Evolutionary conservation across 2,888 invertebrate species (phyloP), one percentile per base, ranked within the genome.

Genomic region (Chrysotoxum bicinctum): DNA sequence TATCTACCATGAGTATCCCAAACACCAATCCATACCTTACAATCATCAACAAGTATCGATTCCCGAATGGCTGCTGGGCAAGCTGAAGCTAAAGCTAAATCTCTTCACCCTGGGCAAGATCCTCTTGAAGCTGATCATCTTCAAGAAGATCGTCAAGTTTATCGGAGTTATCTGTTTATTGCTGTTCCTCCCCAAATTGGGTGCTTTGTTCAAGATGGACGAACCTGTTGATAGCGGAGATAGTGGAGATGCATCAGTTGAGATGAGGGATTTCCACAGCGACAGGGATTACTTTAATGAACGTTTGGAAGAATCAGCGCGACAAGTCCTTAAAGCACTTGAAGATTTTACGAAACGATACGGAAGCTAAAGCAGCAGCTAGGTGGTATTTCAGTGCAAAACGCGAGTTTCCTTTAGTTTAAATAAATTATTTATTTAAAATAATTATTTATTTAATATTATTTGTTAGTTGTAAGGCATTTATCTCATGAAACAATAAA

Each of bases 91-190:
- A 26, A 96, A 96, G 91, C 89, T 96, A 66, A 95, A 95, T 89
- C 93, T 96, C 1, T 93, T 95, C 81, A 95, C 96, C 0, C 91
- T 96, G 70, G 95, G 95, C 0, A 96, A 96, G 91, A 93, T 96
- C 77, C 89, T 96, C 75, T 91, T 96, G 40, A 97, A 97, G 90
- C 90, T 96, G 66, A 92, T 96, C 5, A 95, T 97, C 88, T 96
- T 97, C 90, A 97, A 97, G 91, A 95, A 96, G 91, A 94, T 96
- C 68, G 95, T 97, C 76, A 96, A 96, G 88, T 96, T 96, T 91
- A 94, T 96, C 50, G 96, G 95, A 0, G 93, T 96, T 6, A 94
- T 96, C 88, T 96, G 95, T 89, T 93, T 96, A 89, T 91, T 97
- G 88, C 91, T 97, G 68, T 96, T 96, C 89, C 94, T 96, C 87